phyloP scores from a whole-genome alignment of 2,113 vertebrate species.

The Pithys albifrons region DNA sequence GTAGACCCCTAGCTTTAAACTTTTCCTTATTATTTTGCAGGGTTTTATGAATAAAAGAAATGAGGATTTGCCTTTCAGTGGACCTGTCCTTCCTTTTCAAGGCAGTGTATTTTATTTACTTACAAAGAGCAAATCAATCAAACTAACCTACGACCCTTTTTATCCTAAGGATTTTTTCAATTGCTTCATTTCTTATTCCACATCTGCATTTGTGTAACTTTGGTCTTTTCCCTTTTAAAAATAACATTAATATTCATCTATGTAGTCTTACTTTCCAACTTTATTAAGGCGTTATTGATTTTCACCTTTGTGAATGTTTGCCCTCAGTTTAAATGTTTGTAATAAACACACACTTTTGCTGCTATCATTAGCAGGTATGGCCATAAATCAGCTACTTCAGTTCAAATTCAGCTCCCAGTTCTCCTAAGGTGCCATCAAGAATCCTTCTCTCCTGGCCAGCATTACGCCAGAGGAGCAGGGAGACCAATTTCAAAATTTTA shows the following conservation, averaged over 20 bases:
- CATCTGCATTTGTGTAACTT: not conserved
- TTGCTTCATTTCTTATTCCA: not conserved
- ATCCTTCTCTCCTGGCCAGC: not conserved
- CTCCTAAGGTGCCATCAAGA: not conserved
- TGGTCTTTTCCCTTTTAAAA: not conserved
- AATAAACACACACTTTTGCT: not conserved
- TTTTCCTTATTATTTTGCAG: not conserved
- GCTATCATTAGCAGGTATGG: not conserved
- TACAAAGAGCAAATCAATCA: slow-evolving; percentile 26
- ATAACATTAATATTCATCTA: not conserved
- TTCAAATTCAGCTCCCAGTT: not conserved
- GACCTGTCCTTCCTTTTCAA: not conserved
- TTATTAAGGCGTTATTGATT: not conserved
- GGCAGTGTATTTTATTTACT: not conserved
- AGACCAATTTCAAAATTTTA: not conserved
- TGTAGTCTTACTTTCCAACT: not conserved
- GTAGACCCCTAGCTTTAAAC: not conserved
- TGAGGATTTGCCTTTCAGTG: not conserved
- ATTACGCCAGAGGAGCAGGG: not conserved
- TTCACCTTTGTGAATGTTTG: not conserved
- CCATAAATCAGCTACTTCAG: not conserved
- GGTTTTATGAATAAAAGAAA: not conserved
- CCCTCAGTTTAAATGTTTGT: not conserved
- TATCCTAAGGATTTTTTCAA: slow-evolving; percentile 24
- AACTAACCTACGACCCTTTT: not conserved